phyloP scores from a whole-genome alignment of 2,797 vertebrate species.

The Neosilurus mollespiculum region DNA sequence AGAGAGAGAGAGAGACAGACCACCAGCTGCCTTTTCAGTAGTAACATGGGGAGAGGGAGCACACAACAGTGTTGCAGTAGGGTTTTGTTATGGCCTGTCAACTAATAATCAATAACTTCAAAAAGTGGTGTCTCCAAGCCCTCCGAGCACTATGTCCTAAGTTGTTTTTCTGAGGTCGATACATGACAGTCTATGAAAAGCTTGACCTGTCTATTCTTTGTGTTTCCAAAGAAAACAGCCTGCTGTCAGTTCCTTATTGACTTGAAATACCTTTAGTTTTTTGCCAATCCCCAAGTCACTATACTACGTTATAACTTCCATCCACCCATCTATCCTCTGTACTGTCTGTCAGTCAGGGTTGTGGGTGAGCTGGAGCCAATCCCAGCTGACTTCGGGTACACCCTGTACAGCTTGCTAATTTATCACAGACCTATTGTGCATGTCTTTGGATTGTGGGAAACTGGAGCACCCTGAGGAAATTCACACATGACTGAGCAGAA shows the following conservation, averaged over 20 bases:
- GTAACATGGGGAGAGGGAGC: constrained; percentile 14
- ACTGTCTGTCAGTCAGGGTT: no score
- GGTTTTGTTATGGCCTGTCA: constrained; percentile 18
- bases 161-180: background rate
- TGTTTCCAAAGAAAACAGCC: constrained; percentile 4
- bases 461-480: no score
- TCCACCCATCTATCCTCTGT: no score
- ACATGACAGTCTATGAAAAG: background rate
- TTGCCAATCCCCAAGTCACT: background rate
- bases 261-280: background rate
- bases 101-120: background rate
- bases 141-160: background rate
- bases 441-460: no score
- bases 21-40: constrained; percentile 54
- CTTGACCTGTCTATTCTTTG: background rate
- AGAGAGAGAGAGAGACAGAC: background rate
- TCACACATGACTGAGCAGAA: no score
- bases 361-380: no score
- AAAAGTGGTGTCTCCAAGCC: background rate
- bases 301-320: background rate
- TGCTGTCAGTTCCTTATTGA: background rate
- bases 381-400: no score
- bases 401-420: no score
- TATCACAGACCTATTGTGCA: no score
- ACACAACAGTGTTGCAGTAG: background rate